Evolutionary conservation across 2,888 invertebrate species (phyloP), one percentile per base, ranked within the genome.

Genomic region (Taphrorychus bicolor): DNA sequence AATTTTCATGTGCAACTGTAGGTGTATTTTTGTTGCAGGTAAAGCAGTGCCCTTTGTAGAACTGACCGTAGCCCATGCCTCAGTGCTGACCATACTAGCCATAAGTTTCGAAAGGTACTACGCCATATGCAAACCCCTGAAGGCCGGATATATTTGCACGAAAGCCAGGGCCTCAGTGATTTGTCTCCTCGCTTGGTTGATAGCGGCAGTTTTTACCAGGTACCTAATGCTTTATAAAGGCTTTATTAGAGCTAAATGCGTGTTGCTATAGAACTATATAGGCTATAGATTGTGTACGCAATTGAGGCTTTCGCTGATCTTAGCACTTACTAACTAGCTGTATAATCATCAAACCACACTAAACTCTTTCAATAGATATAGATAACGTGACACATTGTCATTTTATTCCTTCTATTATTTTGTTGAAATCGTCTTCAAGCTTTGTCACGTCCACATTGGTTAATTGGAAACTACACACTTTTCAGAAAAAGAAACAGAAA

Each of bases 41-140:
- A 92, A 95, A 81, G 91, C 94, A 18, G 94, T 96, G 3, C 95
- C 96, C 0, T 95, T 95, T 80, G 91, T 96, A 69, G 96, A 97
- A 83, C 84, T 95, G 79, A 93, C 94, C 0, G 94, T 96, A 18
- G 94, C 95, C 2, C 95, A 95, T 81, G 94, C 95, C 21, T 95
- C 95, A 40, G 95, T 95, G 2, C 85, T 97, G 59, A 97, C 96
- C 40, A 96, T 97, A 77, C 83, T 97, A 77, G 96, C 95, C 66
- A 97, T 97, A 82, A 94, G 94, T 79, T 94, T 96, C 82, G 96
- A 97, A 82, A 87, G 93, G 63, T 88, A 87, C 80, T 87, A 87
- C 81, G 96, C 96, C 72, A 95, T 97, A 80, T 96, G 96, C 82
- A 92, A 95, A 80, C 96, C 96, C 0, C 84, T 97, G 59, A 89